Base-by-base conservation (phyloP, 2,113 vertebrate species). In the Parotia lawesii region DNA sequence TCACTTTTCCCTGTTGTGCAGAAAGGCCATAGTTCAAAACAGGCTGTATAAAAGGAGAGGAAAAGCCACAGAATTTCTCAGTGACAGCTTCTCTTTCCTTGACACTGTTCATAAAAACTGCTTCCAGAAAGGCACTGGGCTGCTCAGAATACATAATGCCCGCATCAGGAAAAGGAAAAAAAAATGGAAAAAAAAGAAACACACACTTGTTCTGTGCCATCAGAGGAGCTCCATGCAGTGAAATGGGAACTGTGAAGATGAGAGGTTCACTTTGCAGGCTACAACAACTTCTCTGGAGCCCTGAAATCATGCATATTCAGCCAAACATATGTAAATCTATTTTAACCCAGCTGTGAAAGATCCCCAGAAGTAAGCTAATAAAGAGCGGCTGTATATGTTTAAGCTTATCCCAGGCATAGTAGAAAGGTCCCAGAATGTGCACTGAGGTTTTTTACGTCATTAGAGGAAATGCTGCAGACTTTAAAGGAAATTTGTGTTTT, bases 21-120 rank as follows among this genome's bases (percentile, higher is more conserved):
- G 58, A 95, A 71, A 93, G 87, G 90, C 65, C 60, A 85, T 42
- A 93, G 94, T 87, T 96, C 81, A 91, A 87, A 95, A 90, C 51
- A 85, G 76, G 38, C 83, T 94, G 42, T 78, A 70, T 79, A 83
- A 82, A 70, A 77, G 75, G 73, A 87, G 29, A 87, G 65, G 80
- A 37, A 87, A 85, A 89, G 71, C 40, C 18, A 67, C 44, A 73
- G 78, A 85, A 83, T 93, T 95, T 97, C 88, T 94, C 83, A 65
- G 75, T n/a, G 44, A 95, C 78, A 80, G 83, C 66, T 90, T 93
- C 88, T 96, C 85, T 95, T 96, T 93, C 91, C 73, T 89, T 95
- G 57, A 96, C 67, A 47, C 61, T 78, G 69, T 85, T 79, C 37
- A 69, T 78, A 82, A 92, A 91, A 96, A 80, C 83, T 58, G 64